Conservation (phyloP, 2,797 vertebrate species). For the Passerculus sandwichensis region DNA sequence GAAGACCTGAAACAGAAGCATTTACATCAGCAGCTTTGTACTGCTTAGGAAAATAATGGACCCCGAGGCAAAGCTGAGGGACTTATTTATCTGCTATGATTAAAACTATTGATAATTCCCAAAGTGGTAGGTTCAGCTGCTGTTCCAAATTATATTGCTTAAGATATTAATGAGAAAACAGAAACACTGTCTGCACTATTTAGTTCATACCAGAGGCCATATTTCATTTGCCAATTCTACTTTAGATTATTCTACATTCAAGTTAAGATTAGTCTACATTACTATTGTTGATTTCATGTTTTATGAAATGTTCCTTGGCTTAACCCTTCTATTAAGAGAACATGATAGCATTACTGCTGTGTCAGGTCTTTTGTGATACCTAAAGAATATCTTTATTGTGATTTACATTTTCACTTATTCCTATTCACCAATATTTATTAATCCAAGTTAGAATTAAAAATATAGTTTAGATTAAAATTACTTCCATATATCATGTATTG, state of each 20-base stretch:
- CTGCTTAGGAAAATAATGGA: conserved; percentile 33
- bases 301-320: neutral
- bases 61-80: conserved; percentile 43
- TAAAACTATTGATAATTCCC: conserved; percentile 37
- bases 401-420: neutral
- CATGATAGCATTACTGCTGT: neutral
- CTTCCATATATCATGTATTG: neutral
- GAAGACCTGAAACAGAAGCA: conserved; percentile 30
- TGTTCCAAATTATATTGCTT: neutral
- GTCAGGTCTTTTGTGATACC: neutral
- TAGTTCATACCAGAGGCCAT: conserved; percentile 7
- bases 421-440: neutral
- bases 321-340: neutral
- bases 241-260: neutral
- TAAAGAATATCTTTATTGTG: neutral
- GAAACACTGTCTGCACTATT: neutral
- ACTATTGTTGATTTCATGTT: neutral
- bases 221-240: neutral
- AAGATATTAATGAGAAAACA: conserved; percentile 39
- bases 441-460: neutral
- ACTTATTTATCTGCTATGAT: conserved; percentile 40
- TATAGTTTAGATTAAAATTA: neutral
- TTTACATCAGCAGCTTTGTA: conserved; percentile 27
- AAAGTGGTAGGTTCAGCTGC: neutral
- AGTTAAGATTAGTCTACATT: neutral